Conservation (phyloP, 2,113 vertebrate genomes). For the Atractosteus spatula region DNA sequence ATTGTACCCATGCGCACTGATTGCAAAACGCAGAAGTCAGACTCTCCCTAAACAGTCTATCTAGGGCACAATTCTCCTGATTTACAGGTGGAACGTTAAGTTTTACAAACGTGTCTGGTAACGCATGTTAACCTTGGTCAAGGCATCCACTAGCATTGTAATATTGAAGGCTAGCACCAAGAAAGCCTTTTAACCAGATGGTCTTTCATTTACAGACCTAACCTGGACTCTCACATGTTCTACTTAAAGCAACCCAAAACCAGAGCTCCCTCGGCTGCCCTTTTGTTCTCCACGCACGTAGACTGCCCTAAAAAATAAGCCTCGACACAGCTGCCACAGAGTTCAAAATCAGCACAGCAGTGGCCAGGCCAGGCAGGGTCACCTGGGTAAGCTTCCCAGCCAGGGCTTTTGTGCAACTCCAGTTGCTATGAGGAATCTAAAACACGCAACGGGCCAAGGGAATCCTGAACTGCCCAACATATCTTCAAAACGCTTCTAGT, state of each 20-base stretch:
- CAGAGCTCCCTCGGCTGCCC: neutral
- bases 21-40: too few species aligned
- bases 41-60: too few species aligned
- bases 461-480: neutral
- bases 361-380: neutral
- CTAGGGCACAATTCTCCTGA: too few species aligned
- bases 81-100: too few species aligned
- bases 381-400: neutral
- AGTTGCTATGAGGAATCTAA: constrained; percentile 1
- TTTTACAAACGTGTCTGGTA: too few species aligned
- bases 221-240: neutral
- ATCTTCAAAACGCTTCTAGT: neutral
- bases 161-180: too few species aligned
- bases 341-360: neutral
- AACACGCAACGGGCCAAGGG: neutral
- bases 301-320: neutral
- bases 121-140: too few species aligned
- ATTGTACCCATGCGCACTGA: too few species aligned
- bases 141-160: too few species aligned
- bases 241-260: neutral
- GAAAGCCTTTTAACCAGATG: neutral
- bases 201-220: neutral
- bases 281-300: neutral
- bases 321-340: neutral
- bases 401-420: neutral